Percentiles rank a stretch among this genome's conserved stretches.
Evolutionary conservation across 2,113 vertebrate genomes (phyloP).

Genomic region (Hiodon tergisus): DNA sequence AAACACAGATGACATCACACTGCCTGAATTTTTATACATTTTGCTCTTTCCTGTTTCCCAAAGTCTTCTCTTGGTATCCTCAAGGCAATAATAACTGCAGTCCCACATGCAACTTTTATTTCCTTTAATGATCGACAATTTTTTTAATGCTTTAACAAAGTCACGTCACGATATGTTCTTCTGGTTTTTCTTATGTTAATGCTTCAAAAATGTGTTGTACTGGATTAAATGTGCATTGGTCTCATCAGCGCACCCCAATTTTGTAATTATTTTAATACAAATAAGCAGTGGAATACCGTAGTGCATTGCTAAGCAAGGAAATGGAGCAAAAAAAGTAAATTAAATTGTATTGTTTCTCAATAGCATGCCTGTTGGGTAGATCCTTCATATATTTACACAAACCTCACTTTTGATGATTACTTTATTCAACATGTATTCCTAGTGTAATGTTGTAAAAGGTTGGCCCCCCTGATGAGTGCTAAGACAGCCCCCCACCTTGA

Average conservation of each 20-base stretch:
- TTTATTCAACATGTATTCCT: not conserved
- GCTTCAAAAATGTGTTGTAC: no score
- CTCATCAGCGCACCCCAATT: no score
- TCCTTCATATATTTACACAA: not conserved
- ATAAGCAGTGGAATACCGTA: not conserved
- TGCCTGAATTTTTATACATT: conserved; percentile 23
- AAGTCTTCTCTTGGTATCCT: not conserved
- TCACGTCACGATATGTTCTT: not conserved
- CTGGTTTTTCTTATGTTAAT: no score
- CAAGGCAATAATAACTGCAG: not conserved
- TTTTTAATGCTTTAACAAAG: not conserved
- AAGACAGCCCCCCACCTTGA: not conserved
- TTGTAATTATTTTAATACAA: not conserved
- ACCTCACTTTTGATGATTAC: not conserved
- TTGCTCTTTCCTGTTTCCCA: conserved; percentile 15
- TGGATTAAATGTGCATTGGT: no score
- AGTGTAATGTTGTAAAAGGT: not conserved
- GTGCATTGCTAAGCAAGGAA: not conserved
- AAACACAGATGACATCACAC: not conserved
- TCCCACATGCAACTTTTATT: not conserved
- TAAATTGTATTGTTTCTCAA: no score
- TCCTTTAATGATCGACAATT: not conserved
- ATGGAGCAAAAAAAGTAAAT: not conserved
- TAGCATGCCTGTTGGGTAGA: not conserved
- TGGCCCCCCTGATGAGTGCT: not conserved